Evolutionary conservation across 1,140 invertebrate species (phyloP), one percentile per base, ranked within the genome.

Genomic region (Drosophila pseudoobscura): DNA sequence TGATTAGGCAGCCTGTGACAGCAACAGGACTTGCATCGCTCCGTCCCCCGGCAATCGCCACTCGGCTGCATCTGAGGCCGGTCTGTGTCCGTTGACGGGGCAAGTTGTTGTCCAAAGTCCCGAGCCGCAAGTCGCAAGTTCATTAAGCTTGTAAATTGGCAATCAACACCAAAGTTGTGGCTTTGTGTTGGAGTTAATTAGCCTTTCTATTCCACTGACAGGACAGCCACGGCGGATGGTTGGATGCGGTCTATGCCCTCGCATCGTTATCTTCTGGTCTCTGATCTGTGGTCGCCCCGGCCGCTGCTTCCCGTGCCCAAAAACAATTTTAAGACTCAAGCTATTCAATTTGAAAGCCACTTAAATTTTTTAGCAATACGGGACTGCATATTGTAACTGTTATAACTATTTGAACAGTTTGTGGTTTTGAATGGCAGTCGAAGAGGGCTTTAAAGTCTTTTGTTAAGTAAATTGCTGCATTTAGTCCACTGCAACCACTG

Each of bases 121-220:
- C 35, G 13, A 56, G 52, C 43, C 56, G 35, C 68, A 49, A 66
- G 49, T 73, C 49, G 59, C 61, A 26, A 80, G 78, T 80, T 73
- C 66, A 83, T 83, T 83, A 69, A 75, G 72, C 76, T 74, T 79
- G 55, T 65, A 78, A 82, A 88, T 82, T 82, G 82, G 56, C 78
- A 87, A 88, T 88, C 83, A 87, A 71, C 69, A 60, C 55, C 63
- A 76, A 78, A 83, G 62, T 88, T 75, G 75, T 31, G 75, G 70
- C 75, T 88, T 88, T 87, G 83, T 76, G 66, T 78, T 61, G 45
- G 52, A 71, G 83, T 68, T 83, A 76, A 87, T 88, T 88, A 87
- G 78, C 63, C 66, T 65, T 56, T 76, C 80, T 76, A 72, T 83
- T 71, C 63, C 60, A 60, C 59, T 77, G 73, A 70, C 73, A 80